A percentile compares a stretch with the other conserved stretches of the same genome.
These are phyloP conservation scores for Leptinotarsa rubiginosa DNA, from an alignment of 2,888 invertebrate genomes.

Conservation along the genomic window DNA sequence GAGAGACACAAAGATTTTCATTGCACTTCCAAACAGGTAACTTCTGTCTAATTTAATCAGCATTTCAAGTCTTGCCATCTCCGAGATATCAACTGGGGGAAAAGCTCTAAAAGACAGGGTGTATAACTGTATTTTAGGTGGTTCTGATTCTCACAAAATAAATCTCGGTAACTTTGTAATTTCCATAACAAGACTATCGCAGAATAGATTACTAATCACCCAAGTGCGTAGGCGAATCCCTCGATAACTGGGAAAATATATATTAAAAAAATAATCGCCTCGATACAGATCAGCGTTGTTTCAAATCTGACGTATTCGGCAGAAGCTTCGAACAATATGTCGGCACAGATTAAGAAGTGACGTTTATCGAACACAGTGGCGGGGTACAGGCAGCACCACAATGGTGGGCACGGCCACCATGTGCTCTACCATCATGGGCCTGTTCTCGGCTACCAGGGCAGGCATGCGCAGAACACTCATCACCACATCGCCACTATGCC, in stretches of 20 bases:
- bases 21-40: too few species aligned
- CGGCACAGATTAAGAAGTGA: slow-evolving; percentile 50
- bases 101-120: too few species aligned
- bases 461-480: slow-evolving; percentile 61
- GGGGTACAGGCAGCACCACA: slow-evolving; percentile 65
- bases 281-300: slow-evolving; percentile 20
- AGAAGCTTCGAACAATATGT: slow-evolving; percentile 33
- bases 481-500: slow-evolving; percentile 59
- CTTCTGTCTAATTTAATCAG: too few species aligned
- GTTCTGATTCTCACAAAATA: too few species aligned
- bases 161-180: neutral
- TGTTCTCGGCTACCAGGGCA: slow-evolving; percentile 62
- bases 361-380: slow-evolving; percentile 61
- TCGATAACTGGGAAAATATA: slow-evolving; percentile 14
- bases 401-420: slow-evolving; percentile 62
- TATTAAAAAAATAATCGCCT: slow-evolving; percentile 19
- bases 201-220: neutral
- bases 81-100: too few species aligned
- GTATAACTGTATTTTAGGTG: too few species aligned
- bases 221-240: neutral
- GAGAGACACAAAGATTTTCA: too few species aligned
- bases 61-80: too few species aligned
- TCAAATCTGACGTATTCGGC: neutral
- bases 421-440: slow-evolving; percentile 64
- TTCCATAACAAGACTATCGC: neutral